Base-by-base conservation (phyloP, 1,140 invertebrate genomes). In the Psilanteris sp. region DNA sequence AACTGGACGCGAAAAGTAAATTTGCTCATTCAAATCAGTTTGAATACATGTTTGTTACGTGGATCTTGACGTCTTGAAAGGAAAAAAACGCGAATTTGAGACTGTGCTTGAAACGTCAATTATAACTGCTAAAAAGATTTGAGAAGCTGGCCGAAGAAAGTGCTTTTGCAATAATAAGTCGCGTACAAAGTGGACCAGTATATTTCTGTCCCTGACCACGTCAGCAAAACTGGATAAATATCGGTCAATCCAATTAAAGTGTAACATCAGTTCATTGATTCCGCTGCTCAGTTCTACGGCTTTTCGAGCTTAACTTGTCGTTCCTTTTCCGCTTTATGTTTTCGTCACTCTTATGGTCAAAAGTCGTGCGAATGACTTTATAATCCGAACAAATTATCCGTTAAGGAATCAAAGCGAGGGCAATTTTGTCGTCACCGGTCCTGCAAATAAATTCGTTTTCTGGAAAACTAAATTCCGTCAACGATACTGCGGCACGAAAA, bases 171-270 rank as follows among this genome's bases (percentile, higher is more conserved):
- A 52, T 52, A 64, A 52, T 52, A 52, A 64, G 32, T 27, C 41
- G 52, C 20, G 10, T 24, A 10, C 18, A 68, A 70, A 70, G 66
- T 59, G 52, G 54, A 59, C 66, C 44, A 41, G 44, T 50, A 32
- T 70, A 70, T 70, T 59, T 61, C 44, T 54, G 67, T 61, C 55
- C 46, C 67, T 61, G 54, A 71, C 67, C 55, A 54, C 55, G 67
- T 57, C 70, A 73, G 70, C 70, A 18, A 64, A 64, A 73, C 57
- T 59, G 59, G 70, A 74, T 57, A 59, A 74, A 74, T 74, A 67
- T 74, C 61, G 71, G 71, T 61, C 71, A 74, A 74, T 74, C 71
- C 71, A 67, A 74, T 74, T 74, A 74, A 74, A 67, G 27, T 61
- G 22, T 61, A 55, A 74, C 61, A 74, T 67, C 61, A 61, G 71